Evolutionary conservation across 1,140 invertebrate species (phyloP), one percentile per base, ranked within the genome.

Genomic region (Drosophila neocordata): DNA sequence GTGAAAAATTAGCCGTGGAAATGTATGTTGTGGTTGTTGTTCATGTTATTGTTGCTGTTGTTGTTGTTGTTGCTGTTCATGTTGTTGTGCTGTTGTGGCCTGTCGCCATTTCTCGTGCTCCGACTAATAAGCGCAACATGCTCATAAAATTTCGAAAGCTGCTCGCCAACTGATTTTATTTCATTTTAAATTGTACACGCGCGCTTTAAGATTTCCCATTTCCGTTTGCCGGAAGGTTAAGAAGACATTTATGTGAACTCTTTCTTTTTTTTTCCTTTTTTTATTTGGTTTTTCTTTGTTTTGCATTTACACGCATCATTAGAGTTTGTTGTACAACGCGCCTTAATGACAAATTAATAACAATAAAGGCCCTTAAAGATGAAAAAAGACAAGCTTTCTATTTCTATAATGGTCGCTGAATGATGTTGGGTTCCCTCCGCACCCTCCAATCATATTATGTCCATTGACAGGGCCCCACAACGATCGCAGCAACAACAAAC

Each of bases 141-240:
- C 82, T 87, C 82, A 87, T 87, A 87, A 87, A 87, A 88, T 79
- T 87, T 87, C 82, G 82, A 87, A 87, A 87, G 78, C 82, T 73
- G 75, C 82, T 31, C 71, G 63, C 59, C 57, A 62, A 76, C 65
- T 73, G 82, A 85, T 87, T 87, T 88, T 82, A 87, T 87, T 76
- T 88, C 70, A 69, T 79, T 87, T 87, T 88, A 87, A 87, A 87
- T 88, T 87, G 82, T 82, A 82, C 78, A 76, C 83, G 74, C 78
- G 74, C 83, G 78, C 78, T 79, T 82, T 61, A 44, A 79, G 52
- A 56, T 62, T 79, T 76, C 67, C n/a, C 63, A 38, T 41, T 66
- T 51, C 12, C 8, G 34, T 35, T 41, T 13, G 64, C 56, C 51
- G 52, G 51, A 51, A 20, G 44, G 56, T 61, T 12, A 27, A 37